These are phyloP conservation scores for Apodemia mormo DNA, from an alignment of 2,888 invertebrate species.

Conservation along the genomic window DNA sequence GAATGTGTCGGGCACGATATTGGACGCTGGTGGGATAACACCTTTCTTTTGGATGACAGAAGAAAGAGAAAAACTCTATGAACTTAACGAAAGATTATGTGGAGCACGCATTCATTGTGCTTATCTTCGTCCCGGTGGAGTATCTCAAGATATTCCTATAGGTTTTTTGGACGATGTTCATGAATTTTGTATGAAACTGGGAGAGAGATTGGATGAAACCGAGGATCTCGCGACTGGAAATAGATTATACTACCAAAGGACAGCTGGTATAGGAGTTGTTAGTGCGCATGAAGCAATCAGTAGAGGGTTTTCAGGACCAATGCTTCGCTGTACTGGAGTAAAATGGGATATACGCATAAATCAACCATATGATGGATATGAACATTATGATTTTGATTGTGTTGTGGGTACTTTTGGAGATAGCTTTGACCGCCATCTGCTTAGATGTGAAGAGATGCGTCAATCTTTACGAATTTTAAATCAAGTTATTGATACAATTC, in stretches of 20 bases:
- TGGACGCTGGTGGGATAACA: conserved; percentile 93
- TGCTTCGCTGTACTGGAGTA: conserved; percentile 90
- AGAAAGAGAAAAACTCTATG: conserved; percentile 92
- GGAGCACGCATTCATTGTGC: conserved; percentile 93
- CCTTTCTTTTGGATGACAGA: conserved; percentile 96
- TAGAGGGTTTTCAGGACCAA: conserved; percentile 86
- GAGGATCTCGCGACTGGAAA: conserved; percentile 90
- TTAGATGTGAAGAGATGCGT: conserved; percentile 87
- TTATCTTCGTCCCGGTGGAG: conserved; percentile 92
- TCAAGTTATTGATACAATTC: conserved; percentile 93
- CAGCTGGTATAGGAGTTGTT: conserved; percentile 87
- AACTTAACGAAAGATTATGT: conserved; percentile 90
- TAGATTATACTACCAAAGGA: conserved; percentile 84
- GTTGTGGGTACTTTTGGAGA: conserved; percentile 92
- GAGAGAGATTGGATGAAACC: conserved; percentile 90
- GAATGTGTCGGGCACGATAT: conserved; percentile 86
- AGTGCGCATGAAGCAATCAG: conserved; percentile 89
- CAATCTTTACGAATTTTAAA: conserved; percentile 89
- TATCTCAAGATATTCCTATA: conserved; percentile 78
- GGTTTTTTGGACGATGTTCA: conserved; percentile 91
- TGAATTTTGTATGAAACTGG: conserved; percentile 84
- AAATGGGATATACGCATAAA: conserved; percentile 93
- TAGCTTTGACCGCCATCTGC: conserved; percentile 90
- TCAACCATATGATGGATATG: conserved; percentile 93
- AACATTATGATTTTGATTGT: conserved; percentile 91